Percentiles rank a stretch among this genome's conserved stretches.
These are phyloP conservation scores for Lithophane leautieri DNA, from an alignment of 2,888 invertebrate genomes.

Conservation along the genomic window DNA sequence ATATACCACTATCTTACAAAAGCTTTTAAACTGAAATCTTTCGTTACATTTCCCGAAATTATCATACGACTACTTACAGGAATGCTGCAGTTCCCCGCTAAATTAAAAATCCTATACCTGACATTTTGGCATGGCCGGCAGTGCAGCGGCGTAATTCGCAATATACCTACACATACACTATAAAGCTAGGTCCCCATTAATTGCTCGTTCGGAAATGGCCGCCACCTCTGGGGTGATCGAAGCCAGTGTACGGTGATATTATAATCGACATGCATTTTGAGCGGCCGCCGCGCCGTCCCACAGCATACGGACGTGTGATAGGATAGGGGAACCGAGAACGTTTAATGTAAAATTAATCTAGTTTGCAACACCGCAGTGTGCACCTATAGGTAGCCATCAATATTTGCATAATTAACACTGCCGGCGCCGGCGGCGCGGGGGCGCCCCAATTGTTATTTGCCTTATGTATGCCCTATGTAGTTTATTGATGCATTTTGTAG, in stretches of 20 bases:
- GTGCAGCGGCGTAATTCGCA: background rate
- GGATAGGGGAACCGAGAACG: conserved; percentile 20
- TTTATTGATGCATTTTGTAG: background rate
- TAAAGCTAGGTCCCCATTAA: background rate
- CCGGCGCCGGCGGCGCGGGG: background rate
- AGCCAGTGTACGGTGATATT: conserved; percentile 5
- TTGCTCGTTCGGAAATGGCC: conserved; percentile 12
- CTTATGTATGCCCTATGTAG: background rate
- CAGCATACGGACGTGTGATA: conserved; percentile 1
- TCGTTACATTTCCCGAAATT: conserved; percentile 3
- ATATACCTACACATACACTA: background rate
- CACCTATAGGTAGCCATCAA: background rate
- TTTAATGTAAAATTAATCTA: conserved; percentile 37
- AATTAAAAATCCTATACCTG: conserved; percentile 1
- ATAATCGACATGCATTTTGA: conserved; percentile 26
- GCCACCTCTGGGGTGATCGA: background rate
- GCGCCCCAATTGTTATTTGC: conserved; percentile 18
- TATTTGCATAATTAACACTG: conserved; percentile 20
- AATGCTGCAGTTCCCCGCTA: background rate
- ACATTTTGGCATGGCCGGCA: conserved; percentile 1
- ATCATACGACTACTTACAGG: background rate
- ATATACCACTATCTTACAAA: background rate
- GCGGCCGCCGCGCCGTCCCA: background rate
- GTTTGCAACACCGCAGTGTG: conserved; percentile 6
- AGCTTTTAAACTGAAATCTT: background rate